A percentile compares a stretch with the other conserved stretches of the same genome.
phyloP scores from a whole-genome alignment of 2,888 invertebrate species.

The Lamellibrachia columna region DNA sequence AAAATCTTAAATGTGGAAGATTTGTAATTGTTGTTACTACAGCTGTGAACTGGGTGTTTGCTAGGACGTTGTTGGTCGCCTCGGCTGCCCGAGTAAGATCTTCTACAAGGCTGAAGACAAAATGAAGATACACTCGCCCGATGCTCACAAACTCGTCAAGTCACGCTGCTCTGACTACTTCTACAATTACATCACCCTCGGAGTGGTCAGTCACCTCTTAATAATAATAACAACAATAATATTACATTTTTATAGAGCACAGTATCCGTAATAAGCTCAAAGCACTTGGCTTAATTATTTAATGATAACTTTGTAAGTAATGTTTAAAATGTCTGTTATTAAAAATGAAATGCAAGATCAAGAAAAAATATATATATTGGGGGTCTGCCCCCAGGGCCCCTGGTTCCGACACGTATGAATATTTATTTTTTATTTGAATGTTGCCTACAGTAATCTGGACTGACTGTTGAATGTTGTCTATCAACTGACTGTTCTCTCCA shows the following conservation, averaged over 20 bases:
- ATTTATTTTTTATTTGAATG: not conserved
- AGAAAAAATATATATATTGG: no score
- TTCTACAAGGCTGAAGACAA: constrained; percentile 99
- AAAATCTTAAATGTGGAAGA: no score
- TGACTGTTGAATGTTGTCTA: no score
- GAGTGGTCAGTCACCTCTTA: constrained; percentile 76
- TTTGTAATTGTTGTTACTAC: not conserved
- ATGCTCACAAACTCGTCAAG: constrained; percentile 55
- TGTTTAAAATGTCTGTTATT: no score
- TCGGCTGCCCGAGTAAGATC: constrained; percentile 91
- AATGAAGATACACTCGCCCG: constrained; percentile 89
- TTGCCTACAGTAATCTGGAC: not conserved
- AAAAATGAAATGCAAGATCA: no score
- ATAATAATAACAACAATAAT: no score
- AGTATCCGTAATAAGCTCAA: no score
- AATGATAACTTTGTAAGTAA: no score
- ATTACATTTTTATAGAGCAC: no score
- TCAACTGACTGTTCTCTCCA: not conserved
- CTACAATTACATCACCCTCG: constrained; percentile 97
- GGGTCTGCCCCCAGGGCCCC: no score
- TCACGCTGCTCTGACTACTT: constrained; percentile 87
- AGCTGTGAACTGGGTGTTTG: not conserved
- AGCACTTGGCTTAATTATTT: no score
- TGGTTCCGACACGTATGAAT: no score
- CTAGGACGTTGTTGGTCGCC: constrained; percentile 81